phyloP scores from a whole-genome alignment of 2,797 vertebrate genomes.

The Avahi laniger region DNA sequence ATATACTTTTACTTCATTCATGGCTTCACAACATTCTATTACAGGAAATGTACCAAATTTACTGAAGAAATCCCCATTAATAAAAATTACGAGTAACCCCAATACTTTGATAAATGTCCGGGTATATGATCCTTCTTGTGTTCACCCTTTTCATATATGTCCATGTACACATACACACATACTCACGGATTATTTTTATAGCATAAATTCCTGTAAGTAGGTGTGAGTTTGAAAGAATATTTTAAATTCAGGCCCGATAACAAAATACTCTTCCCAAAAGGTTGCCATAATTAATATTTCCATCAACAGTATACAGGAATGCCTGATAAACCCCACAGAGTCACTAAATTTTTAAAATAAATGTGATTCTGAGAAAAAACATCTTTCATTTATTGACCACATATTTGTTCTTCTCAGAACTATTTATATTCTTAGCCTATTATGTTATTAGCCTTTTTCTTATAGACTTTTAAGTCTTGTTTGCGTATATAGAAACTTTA shows the following conservation, averaged over 20 bases:
- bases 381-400: neutral
- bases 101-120: neutral
- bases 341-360: neutral
- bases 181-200: neutral
- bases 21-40: neutral
- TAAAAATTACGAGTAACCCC: conserved; percentile 18
- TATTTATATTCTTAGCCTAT: neutral
- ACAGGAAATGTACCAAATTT: neutral
- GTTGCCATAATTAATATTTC: conserved; percentile 11
- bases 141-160: neutral
- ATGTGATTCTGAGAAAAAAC: neutral
- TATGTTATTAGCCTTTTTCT: neutral
- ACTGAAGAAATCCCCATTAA: neutral
- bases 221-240: conserved; percentile 9
- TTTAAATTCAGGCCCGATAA: conserved; percentile 8
- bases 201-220: neutral
- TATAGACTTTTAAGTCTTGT: neutral
- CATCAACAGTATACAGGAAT: neutral
- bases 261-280: conserved; percentile 34
- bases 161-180: accelerated
- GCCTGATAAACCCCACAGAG: neutral
- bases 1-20: neutral
- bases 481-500: neutral
- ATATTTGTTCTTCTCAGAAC: neutral
- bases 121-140: neutral